Evolutionary conservation across 2,113 vertebrate species (phyloP), one percentile per base, ranked within the genome.

Genomic region (Capricornis sumatraensis): DNA sequence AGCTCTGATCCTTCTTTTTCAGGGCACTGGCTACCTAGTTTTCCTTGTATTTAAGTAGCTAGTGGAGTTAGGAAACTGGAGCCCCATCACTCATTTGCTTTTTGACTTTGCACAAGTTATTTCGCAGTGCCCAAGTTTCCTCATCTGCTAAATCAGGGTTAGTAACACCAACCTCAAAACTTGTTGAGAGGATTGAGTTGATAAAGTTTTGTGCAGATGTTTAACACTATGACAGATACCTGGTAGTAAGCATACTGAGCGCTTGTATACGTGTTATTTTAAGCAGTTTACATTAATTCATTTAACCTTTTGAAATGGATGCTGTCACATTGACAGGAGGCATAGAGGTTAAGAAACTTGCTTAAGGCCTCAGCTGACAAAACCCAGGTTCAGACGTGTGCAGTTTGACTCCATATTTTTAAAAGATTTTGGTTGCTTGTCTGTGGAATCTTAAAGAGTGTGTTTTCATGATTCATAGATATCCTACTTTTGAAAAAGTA

Each of bases 11-110:
- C 11, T 86, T 67, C 57, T 83, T 64, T 82, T 89, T 58, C 36
- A 71, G 52, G 67, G 19, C 89, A 50, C 47, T 64, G 43, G 52
- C 60, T 71, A 28, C 45, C 23, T 50, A 52, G 5, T 50, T 92
- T 96, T 92, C 30, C 47, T 88, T 94, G 25, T n/a, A 45, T 58
- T 93, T 91, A 91, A 91, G 89, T 94, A 93, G 57, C 58, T 74
- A 55, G 43, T 82, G 84, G 28, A 89, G 33, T 88, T 74, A 8
- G n/a, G 33, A 17, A 47, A 47, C 50, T 28, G 53, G 45, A 87
- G 15, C n/a, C 47, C 62, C 16, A 3, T 83, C 60, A 13, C 33
- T 87, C 79, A 79, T 0, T 81, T 92, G 50, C 67, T 78, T 67
- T 92, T 19, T 94, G 89, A 87, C 27, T 90, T 87, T 67, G 67